Percentiles rank a stretch among this genome's conserved stretches.
These are phyloP conservation scores for Potorous gilbertii DNA, from an alignment of 2,797 vertebrate genomes.

Conservation along the genomic window DNA sequence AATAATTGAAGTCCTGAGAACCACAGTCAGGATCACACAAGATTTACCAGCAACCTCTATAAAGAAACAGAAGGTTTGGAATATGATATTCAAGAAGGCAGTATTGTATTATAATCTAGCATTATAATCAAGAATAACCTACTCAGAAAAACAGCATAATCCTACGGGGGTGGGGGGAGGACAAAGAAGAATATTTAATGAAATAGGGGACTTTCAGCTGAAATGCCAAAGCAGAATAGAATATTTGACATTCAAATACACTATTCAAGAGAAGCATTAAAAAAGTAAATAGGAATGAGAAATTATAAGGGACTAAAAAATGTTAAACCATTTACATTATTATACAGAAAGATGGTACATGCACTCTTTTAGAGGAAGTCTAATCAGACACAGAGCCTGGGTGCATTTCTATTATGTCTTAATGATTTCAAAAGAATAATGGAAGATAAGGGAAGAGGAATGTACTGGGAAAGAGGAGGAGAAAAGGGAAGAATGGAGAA, in stretches of 20 bases:
- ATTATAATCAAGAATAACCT: not conserved
- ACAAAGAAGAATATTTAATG: not conserved
- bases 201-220: not conserved
- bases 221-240: not conserved
- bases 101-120: not conserved
- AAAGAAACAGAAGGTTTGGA: not conserved
- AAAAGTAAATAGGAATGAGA: not conserved
- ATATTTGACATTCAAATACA: not conserved
- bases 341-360: not conserved
- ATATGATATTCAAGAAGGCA: not conserved
- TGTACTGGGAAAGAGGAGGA: not conserved
- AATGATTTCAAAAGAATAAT: not conserved
- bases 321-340: not conserved
- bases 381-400: not conserved
- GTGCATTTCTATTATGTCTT: not conserved
- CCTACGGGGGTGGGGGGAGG: not conserved
- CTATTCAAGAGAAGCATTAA: not conserved
- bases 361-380: not conserved
- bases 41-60: not conserved
- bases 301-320: not conserved
- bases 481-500: not conserved
- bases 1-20: not conserved
- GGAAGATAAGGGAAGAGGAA: not conserved
- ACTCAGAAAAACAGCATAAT: not conserved
- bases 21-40: not conserved